Conservation (phyloP, 1,140 invertebrate species). For the Copidosoma floridanum region DNA sequence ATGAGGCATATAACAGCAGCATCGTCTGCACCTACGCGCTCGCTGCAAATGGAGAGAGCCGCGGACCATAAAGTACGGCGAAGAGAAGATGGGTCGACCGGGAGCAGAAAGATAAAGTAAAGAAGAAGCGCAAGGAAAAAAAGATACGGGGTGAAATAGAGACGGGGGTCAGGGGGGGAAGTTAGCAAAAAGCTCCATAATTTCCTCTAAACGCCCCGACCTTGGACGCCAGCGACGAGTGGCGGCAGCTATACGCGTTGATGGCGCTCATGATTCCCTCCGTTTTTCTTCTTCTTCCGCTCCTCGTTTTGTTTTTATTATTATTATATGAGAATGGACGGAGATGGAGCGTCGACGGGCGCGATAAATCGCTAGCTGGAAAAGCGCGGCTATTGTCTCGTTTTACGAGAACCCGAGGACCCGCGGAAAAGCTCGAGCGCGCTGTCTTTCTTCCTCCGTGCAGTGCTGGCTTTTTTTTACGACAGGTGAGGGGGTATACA, state of each 20-base stretch:
- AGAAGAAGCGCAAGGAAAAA: not conserved
- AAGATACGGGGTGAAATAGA: too few relatives aligned
- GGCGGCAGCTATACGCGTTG: slow-evolving; percentile 34
- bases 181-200: slow-evolving; percentile 45
- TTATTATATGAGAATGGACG: too few relatives aligned
- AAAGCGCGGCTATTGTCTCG: not conserved
- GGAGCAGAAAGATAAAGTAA: slow-evolving; percentile 19
- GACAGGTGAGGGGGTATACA: too few relatives aligned
- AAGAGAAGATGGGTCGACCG: not conserved
- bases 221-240: slow-evolving; percentile 31
- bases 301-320: not conserved
- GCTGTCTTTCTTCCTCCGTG: too few relatives aligned
- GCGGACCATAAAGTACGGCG: too few relatives aligned
- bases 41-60: too few relatives aligned
- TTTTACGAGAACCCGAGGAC: too few relatives aligned
- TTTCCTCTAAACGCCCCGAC: slow-evolving; percentile 45
- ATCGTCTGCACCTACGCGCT: too few relatives aligned
- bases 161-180: too few relatives aligned
- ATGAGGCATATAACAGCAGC: not conserved
- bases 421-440: too few relatives aligned
- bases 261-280: slow-evolving; percentile 30
- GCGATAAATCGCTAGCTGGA: slow-evolving; percentile 20
- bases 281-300: not conserved
- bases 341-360: slow-evolving; percentile 15
- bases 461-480: too few relatives aligned